Evolutionary conservation across 2,113 vertebrate genomes (phyloP).

Genomic region (Pseudorasbora parva): DNA sequence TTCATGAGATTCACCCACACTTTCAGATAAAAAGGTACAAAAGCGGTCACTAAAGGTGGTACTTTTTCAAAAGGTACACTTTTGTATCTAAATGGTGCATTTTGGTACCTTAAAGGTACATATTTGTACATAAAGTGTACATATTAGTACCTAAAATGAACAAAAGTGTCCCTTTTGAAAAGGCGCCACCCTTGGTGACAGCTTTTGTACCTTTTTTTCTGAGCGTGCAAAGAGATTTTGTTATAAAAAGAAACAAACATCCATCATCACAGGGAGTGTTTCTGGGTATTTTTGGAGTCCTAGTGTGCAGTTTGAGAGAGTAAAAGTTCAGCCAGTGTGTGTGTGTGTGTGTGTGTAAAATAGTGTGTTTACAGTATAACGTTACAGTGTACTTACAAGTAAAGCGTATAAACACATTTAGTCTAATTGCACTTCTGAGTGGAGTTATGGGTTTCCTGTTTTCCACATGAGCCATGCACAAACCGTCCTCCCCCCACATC

Average conservation of each 20-base stretch:
- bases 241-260: neutral
- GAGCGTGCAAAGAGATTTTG: neutral
- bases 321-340: neutral
- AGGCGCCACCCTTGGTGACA: too few relatives aligned
- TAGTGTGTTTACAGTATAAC: constrained; percentile 16
- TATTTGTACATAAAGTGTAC: too few relatives aligned
- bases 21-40: too few relatives aligned
- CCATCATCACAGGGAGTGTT: constrained; percentile 14
- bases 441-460: constrained; percentile 56
- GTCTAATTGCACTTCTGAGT: constrained; percentile 78
- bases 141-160: too few relatives aligned
- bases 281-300: neutral
- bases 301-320: constrained; percentile 6
- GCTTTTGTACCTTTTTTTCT: too few relatives aligned
- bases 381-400: constrained; percentile 45
- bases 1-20: constrained; percentile 10
- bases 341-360: constrained; percentile 23
- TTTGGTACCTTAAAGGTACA: too few relatives aligned
- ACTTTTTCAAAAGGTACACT: too few relatives aligned
- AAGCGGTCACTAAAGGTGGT: too few relatives aligned
- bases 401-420: constrained; percentile 41
- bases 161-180: too few relatives aligned
- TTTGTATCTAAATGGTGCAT: too few relatives aligned
- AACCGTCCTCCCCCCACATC: neutral
- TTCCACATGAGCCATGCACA: constrained; percentile 26